Percentiles rank a stretch among this genome's conserved stretches.
phyloP scores from a whole-genome alignment of 2,797 vertebrate genomes.

The Passerculus sandwichensis region DNA sequence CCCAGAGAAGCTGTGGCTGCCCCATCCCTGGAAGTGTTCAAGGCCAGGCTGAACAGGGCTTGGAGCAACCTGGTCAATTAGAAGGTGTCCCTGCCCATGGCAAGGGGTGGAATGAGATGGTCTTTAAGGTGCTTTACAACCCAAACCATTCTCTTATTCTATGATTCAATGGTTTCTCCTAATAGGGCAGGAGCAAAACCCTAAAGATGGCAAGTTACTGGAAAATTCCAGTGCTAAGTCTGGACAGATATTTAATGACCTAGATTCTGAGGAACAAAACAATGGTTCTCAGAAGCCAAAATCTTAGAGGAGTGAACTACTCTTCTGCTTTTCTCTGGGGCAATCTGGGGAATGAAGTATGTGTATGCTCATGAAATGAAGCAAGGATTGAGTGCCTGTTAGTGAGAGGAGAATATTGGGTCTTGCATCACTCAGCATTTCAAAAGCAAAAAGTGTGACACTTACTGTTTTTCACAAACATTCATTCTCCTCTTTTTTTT shows the following conservation, averaged over 20 bases:
- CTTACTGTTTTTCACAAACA: neutral
- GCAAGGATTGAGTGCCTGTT: neutral
- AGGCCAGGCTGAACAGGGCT: neutral
- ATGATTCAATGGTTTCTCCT: neutral
- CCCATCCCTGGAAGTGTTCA: accelerated
- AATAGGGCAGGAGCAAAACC: neutral
- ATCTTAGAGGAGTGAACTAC: neutral
- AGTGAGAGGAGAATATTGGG: neutral
- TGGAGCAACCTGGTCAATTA: accelerated
- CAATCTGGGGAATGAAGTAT: neutral
- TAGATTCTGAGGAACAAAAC: neutral
- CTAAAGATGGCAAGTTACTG: neutral
- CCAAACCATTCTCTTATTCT: neutral
- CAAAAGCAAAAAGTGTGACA: neutral
- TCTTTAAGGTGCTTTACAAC: neutral
- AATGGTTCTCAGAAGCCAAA: neutral
- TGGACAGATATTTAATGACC: neutral
- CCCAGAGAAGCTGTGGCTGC: neutral
- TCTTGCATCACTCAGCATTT: neutral
- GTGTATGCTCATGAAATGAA: neutral
- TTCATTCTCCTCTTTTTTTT: neutral
- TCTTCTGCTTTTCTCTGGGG: neutral
- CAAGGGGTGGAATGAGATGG: neutral
- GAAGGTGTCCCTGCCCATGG: neutral
- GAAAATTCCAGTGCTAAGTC: neutral